Evolutionary conservation across 2,113 vertebrate species (phyloP).

Genomic region (Planiliza haematocheilus): DNA sequence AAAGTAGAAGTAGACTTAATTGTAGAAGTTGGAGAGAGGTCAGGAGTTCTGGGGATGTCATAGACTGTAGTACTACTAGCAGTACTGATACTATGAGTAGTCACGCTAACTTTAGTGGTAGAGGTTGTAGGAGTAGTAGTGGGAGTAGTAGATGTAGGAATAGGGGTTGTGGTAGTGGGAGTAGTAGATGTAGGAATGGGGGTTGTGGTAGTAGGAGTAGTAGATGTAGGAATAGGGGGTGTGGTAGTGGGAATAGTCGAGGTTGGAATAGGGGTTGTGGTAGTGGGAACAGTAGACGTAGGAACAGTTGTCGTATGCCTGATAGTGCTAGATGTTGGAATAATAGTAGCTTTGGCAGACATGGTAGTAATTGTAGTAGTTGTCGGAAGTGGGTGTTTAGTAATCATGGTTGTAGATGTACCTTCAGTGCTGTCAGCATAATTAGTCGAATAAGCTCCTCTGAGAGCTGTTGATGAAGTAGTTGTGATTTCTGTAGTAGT

Average conservation of each 20-base stretch:
- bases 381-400: constrained; percentile 20
- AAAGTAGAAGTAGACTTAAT: constrained; percentile 20
- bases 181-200: no score
- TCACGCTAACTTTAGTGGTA: not conserved
- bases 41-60: not conserved
- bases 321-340: constrained; percentile 22
- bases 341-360: constrained; percentile 15
- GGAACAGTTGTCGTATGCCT: constrained; percentile 20
- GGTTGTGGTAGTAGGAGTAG: not conserved
- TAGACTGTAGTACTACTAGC: constrained; percentile 21
- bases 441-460: constrained; percentile 14
- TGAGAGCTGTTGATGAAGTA: constrained; percentile 33
- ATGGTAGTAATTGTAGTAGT: constrained; percentile 18
- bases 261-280: constrained; percentile 19
- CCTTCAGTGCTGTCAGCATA: constrained; percentile 27
- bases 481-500: constrained; percentile 36
- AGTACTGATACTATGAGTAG: constrained; percentile 2
- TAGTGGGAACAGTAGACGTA: constrained; percentile 12
- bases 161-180: no score
- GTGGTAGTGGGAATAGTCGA: constrained; percentile 21
- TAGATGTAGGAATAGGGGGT: constrained; percentile 8
- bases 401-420: constrained; percentile 6
- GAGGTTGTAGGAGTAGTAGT: not conserved
- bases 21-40: not conserved
- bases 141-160: no score